These are phyloP conservation scores for Herpailurus yagouaroundi DNA, from an alignment of 2,113 vertebrate genomes.

Conservation along the genomic window DNA sequence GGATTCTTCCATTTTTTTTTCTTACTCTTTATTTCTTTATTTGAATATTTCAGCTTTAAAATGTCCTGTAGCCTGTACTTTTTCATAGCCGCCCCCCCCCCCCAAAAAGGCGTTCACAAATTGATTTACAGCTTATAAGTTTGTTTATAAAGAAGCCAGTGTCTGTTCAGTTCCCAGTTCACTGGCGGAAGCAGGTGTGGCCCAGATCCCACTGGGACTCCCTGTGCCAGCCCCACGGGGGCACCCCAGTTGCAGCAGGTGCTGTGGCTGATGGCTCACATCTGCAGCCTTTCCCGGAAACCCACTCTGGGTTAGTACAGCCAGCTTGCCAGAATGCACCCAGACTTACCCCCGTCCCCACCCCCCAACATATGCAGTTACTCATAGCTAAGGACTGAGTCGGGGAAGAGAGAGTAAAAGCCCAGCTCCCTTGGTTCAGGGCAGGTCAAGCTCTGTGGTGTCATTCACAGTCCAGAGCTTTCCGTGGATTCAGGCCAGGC, in stretches of 20 bases:
- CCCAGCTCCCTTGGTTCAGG: neutral
- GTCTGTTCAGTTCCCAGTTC: neutral
- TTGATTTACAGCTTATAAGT: neutral
- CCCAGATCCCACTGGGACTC: neutral
- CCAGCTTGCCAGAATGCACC: neutral
- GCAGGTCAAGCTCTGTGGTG: neutral
- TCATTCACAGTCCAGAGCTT: neutral
- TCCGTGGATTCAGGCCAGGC: fast-evolving
- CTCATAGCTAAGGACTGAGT: neutral
- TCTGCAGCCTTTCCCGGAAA: neutral
- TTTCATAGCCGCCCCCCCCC: neutral
- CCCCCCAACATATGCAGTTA: neutral
- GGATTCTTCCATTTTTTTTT: neutral
- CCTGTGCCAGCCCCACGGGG: neutral
- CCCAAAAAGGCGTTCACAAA: neutral
- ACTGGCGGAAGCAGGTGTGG: too few relatives aligned
- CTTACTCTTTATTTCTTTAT: neutral
- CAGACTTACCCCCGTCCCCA: neutral
- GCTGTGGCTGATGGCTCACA: neutral
- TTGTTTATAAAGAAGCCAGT: neutral
- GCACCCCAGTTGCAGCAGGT: neutral
- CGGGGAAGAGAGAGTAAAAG: neutral
- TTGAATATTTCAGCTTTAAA: slow-evolving; percentile 10
- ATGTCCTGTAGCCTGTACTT: neutral
- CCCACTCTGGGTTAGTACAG: neutral